Base-by-base conservation (phyloP, 2,797 vertebrate species). In the Mormyrops attenuatus region DNA sequence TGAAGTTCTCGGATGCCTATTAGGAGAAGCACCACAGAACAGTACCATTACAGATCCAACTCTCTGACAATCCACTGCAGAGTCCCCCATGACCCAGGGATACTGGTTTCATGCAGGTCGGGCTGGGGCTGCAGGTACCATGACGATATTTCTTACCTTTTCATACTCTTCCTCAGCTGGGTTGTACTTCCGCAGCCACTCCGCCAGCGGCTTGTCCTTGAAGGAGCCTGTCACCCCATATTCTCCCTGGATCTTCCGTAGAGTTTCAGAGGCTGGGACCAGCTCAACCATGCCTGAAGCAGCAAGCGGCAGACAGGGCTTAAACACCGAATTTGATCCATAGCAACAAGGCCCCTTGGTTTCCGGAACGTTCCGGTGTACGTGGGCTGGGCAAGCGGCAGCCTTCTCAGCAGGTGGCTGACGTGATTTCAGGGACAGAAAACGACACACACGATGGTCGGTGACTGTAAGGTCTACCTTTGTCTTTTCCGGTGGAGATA, bases 171-270 rank as follows among this genome's bases (percentile, higher is more conserved):
- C 98, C 93, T 99, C 99, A 20, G 98, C 98, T 82, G 98, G 97
- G 94, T 99, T 99, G 91, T 99, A 99, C 91, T 99, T 99, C 89
- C 98, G 95, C 22, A 99, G 95, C 99, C 99, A 99, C 91, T 99
- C 99, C 0, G 98, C 98, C 94, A 99, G 95, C 20, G 98, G 98
- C 91, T 99, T 99, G 94, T 99, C 98, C 93, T 99, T 99, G 92
- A 99, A 99, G 90, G 99, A 99, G 50, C 99, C 99, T 0, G 99
- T 99, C 90, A 99, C 97, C 44, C 99, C 99, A 86, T 98, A 98
- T 92, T 99, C 99, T 92, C 99, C 98, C 95, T 99, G 99, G 94
- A 99, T 99, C 95, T 99, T 99, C 90, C 99, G 96, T 90, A 99
- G 96, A 0, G 99, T 99, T 90, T 99, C 99, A 3, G 99, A 98